Evolutionary conservation across 2,797 vertebrate species (phyloP), one percentile per base, ranked within the genome.

Genomic region (Valencia hispanica): DNA sequence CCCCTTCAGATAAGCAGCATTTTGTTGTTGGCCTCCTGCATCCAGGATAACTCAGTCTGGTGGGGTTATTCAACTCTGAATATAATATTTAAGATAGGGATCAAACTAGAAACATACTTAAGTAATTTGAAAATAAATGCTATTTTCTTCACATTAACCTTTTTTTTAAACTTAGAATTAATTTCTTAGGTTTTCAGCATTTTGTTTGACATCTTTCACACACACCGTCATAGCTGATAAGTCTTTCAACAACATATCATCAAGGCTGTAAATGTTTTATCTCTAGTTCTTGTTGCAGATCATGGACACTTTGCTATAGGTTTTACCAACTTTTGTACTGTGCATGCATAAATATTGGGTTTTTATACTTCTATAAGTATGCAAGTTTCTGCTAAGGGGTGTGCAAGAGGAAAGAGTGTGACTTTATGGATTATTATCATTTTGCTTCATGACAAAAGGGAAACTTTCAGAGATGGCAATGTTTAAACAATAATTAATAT

Each of bases 1-100:
- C 75, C 72, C 77, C 61, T 71, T 39, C 66, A 45, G 34, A 22
- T 34, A 65, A 20, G 20, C 20, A 65, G 20, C 34, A 39, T 65
- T 14, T 22, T 65, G 61, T 14, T 65, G 34, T 65, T 65, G 4
- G 39, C 1, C 50, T 25, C 10, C 61, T 36, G 22, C 34, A 65
- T 36, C 20, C 20, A 39, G 4, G 22, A 65, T 25, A 65, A 4
- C 36, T 65, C 20, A 65, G 57, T 59, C 27, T 32, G 30, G 14
- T 12, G n/a, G 5, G n/a, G n/a, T 12, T 57, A 30, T 3, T 5
- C 27, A 15, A 9, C 9, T 39, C 32, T 39, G 20, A 36, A 36
- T 4, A 36, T 63, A 0, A 65, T n/a, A n/a, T 39, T 65, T 10
- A 65, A 39, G 39, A 25, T 2, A 3, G 34, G 34, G 22, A 39